Evolutionary conservation across 2,888 invertebrate species (phyloP).

Genomic region (Rotaria socialis): DNA sequence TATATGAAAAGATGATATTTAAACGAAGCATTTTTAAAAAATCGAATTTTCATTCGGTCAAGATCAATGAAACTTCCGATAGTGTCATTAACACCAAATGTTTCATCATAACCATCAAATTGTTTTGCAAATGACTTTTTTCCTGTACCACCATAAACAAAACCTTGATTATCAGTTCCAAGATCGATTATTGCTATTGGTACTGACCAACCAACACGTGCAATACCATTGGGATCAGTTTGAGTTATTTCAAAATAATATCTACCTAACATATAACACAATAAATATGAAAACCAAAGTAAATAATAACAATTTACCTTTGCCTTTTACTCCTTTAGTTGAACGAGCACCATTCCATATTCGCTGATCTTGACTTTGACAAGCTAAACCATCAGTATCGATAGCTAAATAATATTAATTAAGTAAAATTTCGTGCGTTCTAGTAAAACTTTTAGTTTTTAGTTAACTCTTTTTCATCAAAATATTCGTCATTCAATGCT

Average conservation of each 20-base stretch:
- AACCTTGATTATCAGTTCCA: conserved; percentile 68
- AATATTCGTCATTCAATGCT: too few species aligned
- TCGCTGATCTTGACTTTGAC: conserved; percentile 82
- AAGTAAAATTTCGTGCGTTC: too few species aligned
- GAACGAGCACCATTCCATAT: conserved; percentile 86
- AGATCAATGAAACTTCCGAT: conserved; percentile 85
- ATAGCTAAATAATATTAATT: conserved; percentile 33
- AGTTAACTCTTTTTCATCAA: too few species aligned
- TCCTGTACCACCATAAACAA: conserved; percentile 95
- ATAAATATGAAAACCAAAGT: conserved; percentile 53
- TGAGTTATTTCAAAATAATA: conserved; percentile 72
- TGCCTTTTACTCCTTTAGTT: conserved; percentile 71
- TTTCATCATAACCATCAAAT: conserved; percentile 87
- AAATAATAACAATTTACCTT: conserved; percentile 60
- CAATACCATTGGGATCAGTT: conserved; percentile 84
- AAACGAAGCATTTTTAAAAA: conserved; percentile 62
- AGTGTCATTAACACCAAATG: conserved; percentile 85
- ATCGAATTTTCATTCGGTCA: conserved; percentile 73
- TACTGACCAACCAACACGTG: conserved; percentile 93
- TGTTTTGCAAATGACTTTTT: conserved; percentile 89
- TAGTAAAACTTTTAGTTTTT: too few species aligned
- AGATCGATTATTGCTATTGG: conserved; percentile 78
- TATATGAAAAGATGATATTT: not conserved
- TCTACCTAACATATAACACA: conserved; percentile 50
- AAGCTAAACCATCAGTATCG: conserved; percentile 70